A percentile compares a stretch with the other conserved stretches of the same genome.
Evolutionary conservation across 1,140 invertebrate genomes (phyloP).

Genomic region (Hyles euphorbiae): DNA sequence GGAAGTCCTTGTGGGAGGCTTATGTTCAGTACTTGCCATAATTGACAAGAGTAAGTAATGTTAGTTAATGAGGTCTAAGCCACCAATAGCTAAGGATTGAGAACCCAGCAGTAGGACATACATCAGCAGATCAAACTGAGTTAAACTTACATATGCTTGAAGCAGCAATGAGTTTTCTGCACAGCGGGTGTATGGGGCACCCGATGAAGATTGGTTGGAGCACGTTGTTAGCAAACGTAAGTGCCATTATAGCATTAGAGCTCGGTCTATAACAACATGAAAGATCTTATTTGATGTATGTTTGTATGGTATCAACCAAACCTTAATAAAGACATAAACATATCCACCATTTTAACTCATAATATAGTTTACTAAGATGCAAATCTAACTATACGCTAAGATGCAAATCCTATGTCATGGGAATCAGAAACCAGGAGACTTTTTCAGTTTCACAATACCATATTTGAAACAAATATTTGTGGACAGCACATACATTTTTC

Average conservation of each 20-base stretch:
- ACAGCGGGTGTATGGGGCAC: constrained; percentile 82
- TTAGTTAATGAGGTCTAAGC: no score
- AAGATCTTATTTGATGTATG: background rate
- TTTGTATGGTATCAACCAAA: no score
- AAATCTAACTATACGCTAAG: no score
- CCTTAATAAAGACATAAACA: no score
- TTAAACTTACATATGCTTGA: constrained; percentile 85
- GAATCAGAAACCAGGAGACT: background rate
- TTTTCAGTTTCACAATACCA: background rate
- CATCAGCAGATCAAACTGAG: no score
- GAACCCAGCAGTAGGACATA: no score
- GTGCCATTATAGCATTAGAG: constrained; percentile 93
- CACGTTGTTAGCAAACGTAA: constrained; percentile 94
- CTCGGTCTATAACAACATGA: constrained; percentile 80
- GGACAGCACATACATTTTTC: no score
- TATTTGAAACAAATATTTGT: background rate
- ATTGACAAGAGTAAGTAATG: no score
- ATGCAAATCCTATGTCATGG: background rate
- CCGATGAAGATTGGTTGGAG: constrained; percentile 88
- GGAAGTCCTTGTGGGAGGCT: no score
- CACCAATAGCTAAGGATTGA: no score
- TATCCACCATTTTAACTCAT: no score
- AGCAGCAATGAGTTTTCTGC: constrained; percentile 84
- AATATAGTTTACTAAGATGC: background rate
- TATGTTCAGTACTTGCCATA: no score